Evolutionary conservation across 2,888 invertebrate genomes (phyloP), one percentile per base, ranked within the genome.

Genomic region (Magallana nippona): DNA sequence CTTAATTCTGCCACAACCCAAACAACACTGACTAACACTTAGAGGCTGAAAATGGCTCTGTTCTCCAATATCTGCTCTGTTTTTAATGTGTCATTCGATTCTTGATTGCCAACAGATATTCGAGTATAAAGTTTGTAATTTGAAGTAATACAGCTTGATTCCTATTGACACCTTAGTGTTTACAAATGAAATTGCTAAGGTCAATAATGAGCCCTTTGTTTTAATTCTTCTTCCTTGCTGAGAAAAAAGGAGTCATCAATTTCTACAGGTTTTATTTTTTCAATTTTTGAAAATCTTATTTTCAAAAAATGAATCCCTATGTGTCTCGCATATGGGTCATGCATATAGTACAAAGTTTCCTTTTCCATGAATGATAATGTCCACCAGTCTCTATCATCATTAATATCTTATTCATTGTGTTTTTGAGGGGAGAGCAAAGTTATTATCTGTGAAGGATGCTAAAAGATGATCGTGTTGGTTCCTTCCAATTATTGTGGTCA

Each of bases 401-500:
- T 22, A 27, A 71, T 27, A 71, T 71, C 71, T 32, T 27, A 71
- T 27, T 71, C 27, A 71, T 22, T 71, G 63, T 71, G 71, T 71
- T 71, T 44, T 71, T 15, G 5, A 71, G 32, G 32, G 8, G 27
- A 22, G 15, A 13, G 71, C 44, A 71, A 22, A 15, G 32, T 71
- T 71, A 32, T 71, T 27, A 27, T 27, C 27, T 15, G 13, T 5
- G 13, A 71, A 15, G 71, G 32, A 19, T 71, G 32, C 32, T 71
- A 32, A 71, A 15, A 32, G 71, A 71, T 32, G 71, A 1, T 15
- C 27, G 32, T 11, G 71, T 71, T 71, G 71, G 27, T 10, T 71
- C 71, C 22, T 19, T 63, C 22, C 71, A 71, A 71, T 71, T 71
- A 71, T 71, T 71, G 71, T 71, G 71, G 71, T 22, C 71, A 71